Conservation (phyloP, 2,113 vertebrate genomes). For the Psittacula cyanocephala region DNA sequence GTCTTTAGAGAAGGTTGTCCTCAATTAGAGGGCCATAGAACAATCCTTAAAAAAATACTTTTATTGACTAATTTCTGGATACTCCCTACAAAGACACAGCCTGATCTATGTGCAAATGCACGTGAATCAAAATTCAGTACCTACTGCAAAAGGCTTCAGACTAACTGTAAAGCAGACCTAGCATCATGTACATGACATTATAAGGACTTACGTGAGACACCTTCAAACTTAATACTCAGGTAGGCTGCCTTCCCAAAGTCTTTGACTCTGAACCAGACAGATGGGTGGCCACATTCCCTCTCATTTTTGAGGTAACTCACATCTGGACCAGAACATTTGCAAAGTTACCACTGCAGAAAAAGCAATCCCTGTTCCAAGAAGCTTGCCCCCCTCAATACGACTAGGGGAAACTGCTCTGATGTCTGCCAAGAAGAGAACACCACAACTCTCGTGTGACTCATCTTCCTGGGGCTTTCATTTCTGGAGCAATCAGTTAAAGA, state of each 20-base stretch:
- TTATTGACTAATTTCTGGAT: neutral
- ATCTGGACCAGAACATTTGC: neutral
- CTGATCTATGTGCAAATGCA: neutral
- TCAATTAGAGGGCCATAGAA: neutral
- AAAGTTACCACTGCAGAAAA: neutral
- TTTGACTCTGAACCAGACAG: neutral
- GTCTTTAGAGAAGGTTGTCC: neutral
- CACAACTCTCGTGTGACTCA: neutral
- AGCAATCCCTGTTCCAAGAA: neutral
- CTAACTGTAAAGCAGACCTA: neutral
- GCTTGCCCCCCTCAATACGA: neutral
- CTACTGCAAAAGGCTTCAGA: neutral
- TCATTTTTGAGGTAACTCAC: neutral
- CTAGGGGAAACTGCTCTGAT: neutral
- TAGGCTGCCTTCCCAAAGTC: neutral
- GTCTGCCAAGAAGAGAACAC: neutral
- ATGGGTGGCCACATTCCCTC: neutral
- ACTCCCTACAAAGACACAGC: neutral
- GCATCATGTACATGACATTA: neutral
- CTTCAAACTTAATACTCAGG: neutral
- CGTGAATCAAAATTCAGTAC: neutral
- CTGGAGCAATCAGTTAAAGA: neutral
- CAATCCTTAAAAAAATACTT: neutral
- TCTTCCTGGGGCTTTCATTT: neutral
- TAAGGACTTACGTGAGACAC: neutral